A percentile compares a stretch with the other conserved stretches of the same genome.
Conservation (phyloP, 2,888 invertebrate genomes). For the Tipula lateralis region DNA sequence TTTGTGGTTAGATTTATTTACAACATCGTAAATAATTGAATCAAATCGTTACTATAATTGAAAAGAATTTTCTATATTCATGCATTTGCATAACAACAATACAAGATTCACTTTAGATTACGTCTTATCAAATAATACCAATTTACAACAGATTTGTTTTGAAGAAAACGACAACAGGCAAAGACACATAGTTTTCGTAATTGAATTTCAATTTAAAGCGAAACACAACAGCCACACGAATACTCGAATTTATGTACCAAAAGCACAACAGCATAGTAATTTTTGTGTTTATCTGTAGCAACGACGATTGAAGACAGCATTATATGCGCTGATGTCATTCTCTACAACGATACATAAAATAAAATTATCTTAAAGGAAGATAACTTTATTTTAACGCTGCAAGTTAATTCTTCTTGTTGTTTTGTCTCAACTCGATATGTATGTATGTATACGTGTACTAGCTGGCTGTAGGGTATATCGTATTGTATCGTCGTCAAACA, state of each 20-base stretch:
- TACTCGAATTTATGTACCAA: not conserved
- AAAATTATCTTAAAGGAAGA: conserved; percentile 7
- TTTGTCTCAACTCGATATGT: not conserved
- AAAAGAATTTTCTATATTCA: not conserved
- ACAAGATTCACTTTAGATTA: not conserved
- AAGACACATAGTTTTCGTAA: not conserved
- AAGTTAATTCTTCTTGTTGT: not conserved
- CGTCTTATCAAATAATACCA: not conserved
- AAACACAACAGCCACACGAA: not conserved
- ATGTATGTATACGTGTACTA: not conserved
- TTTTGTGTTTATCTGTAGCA: not conserved
- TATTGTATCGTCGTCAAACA: not conserved
- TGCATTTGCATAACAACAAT: not conserved
- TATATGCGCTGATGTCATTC: not conserved
- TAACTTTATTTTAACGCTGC: not conserved
- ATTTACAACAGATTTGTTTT: not conserved
- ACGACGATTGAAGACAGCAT: not conserved
- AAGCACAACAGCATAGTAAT: not conserved
- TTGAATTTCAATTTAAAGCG: not conserved
- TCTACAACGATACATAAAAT: not conserved
- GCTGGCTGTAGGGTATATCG: too few species aligned
- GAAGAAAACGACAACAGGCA: not conserved
- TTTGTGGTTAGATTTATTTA: not conserved
- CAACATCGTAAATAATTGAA: not conserved
- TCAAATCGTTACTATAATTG: not conserved